Conservation (phyloP, 2,888 invertebrate species). For the Capitulum mitella region DNA sequence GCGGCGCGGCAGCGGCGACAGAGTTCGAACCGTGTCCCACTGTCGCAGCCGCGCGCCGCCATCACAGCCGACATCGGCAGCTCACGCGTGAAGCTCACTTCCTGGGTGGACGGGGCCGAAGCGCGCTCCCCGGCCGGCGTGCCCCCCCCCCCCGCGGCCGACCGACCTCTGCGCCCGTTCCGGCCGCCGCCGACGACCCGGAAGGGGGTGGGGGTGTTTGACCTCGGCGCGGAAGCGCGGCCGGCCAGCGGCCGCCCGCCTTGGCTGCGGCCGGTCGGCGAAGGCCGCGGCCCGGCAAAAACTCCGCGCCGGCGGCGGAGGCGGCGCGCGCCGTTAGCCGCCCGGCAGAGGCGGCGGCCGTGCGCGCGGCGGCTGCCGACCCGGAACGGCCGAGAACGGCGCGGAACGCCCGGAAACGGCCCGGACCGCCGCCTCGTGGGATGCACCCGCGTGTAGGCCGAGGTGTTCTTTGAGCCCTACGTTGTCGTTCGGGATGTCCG, state of each 20-base stretch:
- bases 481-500: no score
- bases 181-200: neutral
- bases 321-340: neutral
- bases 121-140: no score
- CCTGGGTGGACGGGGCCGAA: neutral
- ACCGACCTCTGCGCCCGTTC: neutral
- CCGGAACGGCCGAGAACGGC: no score
- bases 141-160: neutral
- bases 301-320: neutral
- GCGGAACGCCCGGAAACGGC: no score
- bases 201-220: conserved; percentile 21
- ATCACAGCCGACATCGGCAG: no score
- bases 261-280: neutral
- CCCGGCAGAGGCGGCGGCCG: no score
- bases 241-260: neutral
- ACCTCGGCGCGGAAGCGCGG: conserved; percentile 15
- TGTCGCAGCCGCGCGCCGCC: neutral
- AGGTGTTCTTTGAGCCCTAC: no score
- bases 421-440: no score
- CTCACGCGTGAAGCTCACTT: neutral
- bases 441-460: no score
- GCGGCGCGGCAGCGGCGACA: no score
- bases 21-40: no score
- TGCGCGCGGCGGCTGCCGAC: no score
- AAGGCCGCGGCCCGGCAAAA: conserved; percentile 5